Evolutionary conservation across 2,113 vertebrate genomes (phyloP).

Genomic region (Brienomyrus longianalis): DNA sequence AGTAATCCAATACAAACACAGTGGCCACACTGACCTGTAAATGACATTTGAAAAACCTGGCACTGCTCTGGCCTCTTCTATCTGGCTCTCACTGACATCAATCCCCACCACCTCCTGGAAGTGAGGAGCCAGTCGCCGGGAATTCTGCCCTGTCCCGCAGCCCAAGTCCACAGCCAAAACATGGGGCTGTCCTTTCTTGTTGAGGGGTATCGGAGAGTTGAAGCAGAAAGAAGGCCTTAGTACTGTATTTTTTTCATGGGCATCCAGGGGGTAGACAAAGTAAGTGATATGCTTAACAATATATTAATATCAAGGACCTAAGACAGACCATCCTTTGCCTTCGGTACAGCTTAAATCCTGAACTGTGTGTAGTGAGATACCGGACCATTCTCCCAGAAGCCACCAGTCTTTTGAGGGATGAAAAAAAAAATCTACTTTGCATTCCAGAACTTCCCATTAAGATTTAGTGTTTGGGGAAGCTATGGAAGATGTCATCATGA

Average conservation of each 20-base stretch:
- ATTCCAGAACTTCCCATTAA: background rate
- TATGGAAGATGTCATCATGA: background rate
- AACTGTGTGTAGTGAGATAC: background rate
- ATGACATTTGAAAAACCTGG: conserved; percentile 49
- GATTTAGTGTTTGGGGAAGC: background rate
- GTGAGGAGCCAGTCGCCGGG: conserved; percentile 45
- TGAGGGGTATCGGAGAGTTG: background rate
- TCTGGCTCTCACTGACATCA: conserved; percentile 55
- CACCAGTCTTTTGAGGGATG: background rate
- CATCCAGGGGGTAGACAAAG: background rate
- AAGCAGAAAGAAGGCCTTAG: background rate
- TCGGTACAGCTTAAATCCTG: background rate
- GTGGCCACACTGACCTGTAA: conserved; percentile 57
- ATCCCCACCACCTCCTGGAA: conserved; percentile 58
- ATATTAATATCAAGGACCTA: background rate
- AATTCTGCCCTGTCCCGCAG: conserved; percentile 60
- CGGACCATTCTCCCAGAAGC: background rate
- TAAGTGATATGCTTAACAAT: background rate
- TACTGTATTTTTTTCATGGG: background rate
- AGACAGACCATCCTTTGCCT: background rate
- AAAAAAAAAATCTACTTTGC: background rate
- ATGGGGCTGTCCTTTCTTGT: conserved; percentile 49
- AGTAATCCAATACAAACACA: background rate
- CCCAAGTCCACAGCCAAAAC: conserved; percentile 60
- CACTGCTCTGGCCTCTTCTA: conserved; percentile 49